Percentiles rank a stretch among this genome's conserved stretches.
Conservation (phyloP, 1,140 invertebrate genomes). For the Stratiolaelaps scimitus region DNA sequence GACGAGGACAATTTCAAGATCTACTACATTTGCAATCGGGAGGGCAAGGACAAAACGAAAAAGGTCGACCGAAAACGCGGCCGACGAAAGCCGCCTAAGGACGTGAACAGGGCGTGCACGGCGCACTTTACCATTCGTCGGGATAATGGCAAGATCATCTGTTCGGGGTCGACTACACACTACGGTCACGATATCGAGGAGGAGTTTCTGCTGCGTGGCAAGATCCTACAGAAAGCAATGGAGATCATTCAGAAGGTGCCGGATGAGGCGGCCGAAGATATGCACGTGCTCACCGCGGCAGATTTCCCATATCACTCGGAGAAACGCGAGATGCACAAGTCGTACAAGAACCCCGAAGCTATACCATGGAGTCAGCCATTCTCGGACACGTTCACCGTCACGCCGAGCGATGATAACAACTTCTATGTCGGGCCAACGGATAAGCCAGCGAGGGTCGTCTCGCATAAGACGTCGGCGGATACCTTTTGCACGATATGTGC, state of each 20-base stretch:
- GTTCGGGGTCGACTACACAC: constrained; percentile 14
- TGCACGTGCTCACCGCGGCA: not conserved
- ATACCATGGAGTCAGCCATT: constrained; percentile 1
- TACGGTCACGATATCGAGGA: constrained; percentile 22
- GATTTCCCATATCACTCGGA: constrained; percentile 24
- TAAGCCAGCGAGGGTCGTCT: constrained; percentile 1
- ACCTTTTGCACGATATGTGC: constrained; percentile 17
- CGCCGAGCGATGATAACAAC: constrained; percentile 13
- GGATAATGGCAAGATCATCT: constrained; percentile 16
- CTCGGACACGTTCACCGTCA: constrained; percentile 21
- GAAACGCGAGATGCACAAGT: constrained; percentile 1
- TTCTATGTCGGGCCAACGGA: constrained; percentile 11
- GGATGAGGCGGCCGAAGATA: constrained; percentile 6
- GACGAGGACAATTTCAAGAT: constrained; percentile 27
- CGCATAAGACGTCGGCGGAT: constrained; percentile 4
- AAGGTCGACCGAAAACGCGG: not conserved
- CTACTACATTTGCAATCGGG: constrained; percentile 21
- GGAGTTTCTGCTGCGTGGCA: constrained; percentile 14
- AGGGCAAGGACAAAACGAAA: constrained; percentile 23
- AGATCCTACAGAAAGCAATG: constrained; percentile 24
- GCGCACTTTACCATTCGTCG: constrained; percentile 12
- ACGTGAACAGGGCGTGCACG: constrained; percentile 15
- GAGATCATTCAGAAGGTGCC: constrained; percentile 22
- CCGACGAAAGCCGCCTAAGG: constrained; percentile 13
- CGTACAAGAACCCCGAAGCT: not conserved